A percentile compares a stretch with the other conserved stretches of the same genome.
These are phyloP conservation scores for Drosophila formosana DNA, from an alignment of 2,888 invertebrate genomes.

Conservation along the genomic window DNA sequence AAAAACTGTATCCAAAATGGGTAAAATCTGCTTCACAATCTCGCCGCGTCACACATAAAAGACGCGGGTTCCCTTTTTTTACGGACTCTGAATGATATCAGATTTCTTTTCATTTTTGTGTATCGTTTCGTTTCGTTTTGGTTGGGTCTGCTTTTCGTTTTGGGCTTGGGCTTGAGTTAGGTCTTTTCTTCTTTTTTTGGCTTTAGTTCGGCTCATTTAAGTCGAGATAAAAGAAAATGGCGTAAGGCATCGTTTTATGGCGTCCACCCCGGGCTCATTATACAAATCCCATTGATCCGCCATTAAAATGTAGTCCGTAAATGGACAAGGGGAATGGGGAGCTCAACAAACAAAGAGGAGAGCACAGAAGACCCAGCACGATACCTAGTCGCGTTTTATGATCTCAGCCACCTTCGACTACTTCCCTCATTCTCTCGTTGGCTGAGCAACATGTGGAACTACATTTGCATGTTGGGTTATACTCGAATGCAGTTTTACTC, in stretches of 20 bases:
- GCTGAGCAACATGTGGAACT: conserved; percentile 18
- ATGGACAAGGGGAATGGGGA: conserved; percentile 26
- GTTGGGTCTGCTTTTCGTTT: conserved; percentile 27
- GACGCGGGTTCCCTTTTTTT: conserved; percentile 65
- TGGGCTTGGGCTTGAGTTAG: conserved; percentile 32
- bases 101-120: conserved; percentile 69
- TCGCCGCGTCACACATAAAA: conserved; percentile 71
- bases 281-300: conserved; percentile 75
- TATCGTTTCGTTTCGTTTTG: conserved; percentile 49
- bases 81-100: conserved; percentile 75
- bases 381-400: conserved; percentile 40
- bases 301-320: conserved; percentile 69
- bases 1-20: conserved; percentile 74
- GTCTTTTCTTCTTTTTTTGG: conserved; percentile 22
- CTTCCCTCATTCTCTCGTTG: neutral
- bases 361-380: conserved; percentile 16
- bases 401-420: conserved; percentile 21
- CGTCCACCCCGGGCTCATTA: conserved; percentile 66
- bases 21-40: conserved; percentile 75
- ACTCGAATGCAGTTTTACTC: neutral
- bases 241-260: conserved; percentile 62
- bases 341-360: conserved; percentile 16
- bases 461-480: conserved; percentile 20
- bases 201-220: conserved; percentile 37
- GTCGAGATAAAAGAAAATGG: conserved; percentile 64